phyloP scores from a whole-genome alignment of 1,140 invertebrate species.

The Bombus superbus region DNA sequence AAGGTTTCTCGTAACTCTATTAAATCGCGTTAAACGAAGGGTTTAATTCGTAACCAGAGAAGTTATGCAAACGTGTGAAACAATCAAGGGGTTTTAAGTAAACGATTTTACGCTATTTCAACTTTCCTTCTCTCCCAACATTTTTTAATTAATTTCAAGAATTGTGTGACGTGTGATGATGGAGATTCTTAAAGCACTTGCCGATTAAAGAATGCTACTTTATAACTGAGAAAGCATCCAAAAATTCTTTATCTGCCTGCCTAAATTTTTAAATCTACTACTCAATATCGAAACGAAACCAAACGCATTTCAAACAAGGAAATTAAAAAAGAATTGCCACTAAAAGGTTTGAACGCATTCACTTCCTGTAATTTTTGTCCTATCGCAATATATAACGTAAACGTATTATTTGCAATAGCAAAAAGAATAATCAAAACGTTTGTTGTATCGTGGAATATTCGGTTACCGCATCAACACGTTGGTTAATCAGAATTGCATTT shows the following conservation, averaged over 20 bases:
- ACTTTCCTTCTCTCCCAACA: background rate
- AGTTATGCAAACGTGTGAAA: background rate
- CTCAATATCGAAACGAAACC: too few relatives aligned
- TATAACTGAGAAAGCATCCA: too few relatives aligned
- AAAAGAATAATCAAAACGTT: background rate
- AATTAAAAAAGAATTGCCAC: too few relatives aligned
- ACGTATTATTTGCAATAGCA: background rate
- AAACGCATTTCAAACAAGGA: too few relatives aligned
- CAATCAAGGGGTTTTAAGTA: background rate
- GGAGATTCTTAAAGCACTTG: too few relatives aligned
- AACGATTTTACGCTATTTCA: background rate
- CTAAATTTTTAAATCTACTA: too few relatives aligned
- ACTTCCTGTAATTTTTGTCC: background rate
- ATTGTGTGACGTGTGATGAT: too few relatives aligned
- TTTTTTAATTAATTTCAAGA: too few relatives aligned
- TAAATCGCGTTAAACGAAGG: background rate
- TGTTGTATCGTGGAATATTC: background rate
- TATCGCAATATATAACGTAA: background rate
- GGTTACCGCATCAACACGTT: background rate
- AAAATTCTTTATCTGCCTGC: too few relatives aligned
- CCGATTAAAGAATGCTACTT: too few relatives aligned
- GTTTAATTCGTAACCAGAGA: background rate
- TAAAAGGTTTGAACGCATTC: background rate
- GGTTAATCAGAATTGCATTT: too few relatives aligned
- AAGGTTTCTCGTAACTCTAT: background rate